Evolutionary conservation across 1,140 invertebrate genomes (phyloP), one percentile per base, ranked within the genome.

Genomic region (Eriosoma lanigerum): DNA sequence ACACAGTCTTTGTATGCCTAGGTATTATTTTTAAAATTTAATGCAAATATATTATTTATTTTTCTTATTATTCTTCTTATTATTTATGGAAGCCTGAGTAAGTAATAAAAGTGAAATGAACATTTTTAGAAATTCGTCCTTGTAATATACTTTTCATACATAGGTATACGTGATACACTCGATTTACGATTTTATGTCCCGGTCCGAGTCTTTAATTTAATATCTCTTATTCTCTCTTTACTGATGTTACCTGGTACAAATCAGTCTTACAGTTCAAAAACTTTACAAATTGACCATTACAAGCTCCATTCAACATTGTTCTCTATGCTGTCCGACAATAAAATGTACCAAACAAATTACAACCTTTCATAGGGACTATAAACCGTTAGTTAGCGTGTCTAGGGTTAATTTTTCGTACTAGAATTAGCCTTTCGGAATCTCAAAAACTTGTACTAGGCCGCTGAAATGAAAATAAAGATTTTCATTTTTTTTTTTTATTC

Each of bases 221-320:
- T 32, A 32, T 4, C 4, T 13, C 19, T n/a, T n/a, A n/a, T n/a
- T n/a, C n/a, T n/a, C 32, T 38, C 32, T 38, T 8, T 3, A 4
- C 32, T 5, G 29, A 64, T 17, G n/a, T 64, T 38, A 64, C 32
- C 62, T 38, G n/a, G 21, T 38, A 38, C 62, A 38, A 21, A 38
- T 64, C 58, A 29, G 58, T 6, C n/a, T 26, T 64, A 38, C 10
- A 3, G 19, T 13, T 19, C 38, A 64, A 64, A 64, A 29, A 21
- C 62, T 21, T 17, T 44, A 64, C 29, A 64, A 64, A 38, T n/a
- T n/a, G 62, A 64, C 32, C 32, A 64, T 64, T 38, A 64, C 8
- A 4, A 38, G 9, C 29, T 29, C 17, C 3, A 32, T 12, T 38
- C 62, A 26, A 32, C 60, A 38, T 64, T 21, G 32, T 44, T 21